Base-by-base conservation (phyloP, 2,888 invertebrate genomes). In the Sarcophaga variegata region DNA sequence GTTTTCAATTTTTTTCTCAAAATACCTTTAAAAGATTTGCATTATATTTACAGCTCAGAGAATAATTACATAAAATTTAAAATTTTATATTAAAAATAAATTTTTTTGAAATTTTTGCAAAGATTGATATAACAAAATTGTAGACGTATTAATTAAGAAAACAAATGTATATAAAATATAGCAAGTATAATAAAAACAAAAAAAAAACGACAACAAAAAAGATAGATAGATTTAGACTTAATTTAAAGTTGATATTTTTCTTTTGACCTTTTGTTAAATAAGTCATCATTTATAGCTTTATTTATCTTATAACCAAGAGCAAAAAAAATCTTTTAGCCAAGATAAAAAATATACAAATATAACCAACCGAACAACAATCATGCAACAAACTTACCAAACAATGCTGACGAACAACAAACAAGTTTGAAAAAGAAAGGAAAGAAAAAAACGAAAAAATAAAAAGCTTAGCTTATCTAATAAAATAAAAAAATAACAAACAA, bases 201-300 rank as follows among this genome's bases (percentile, higher is more conserved):
- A 20, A 0, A 63, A 63, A 54, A 4, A 63, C 67, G 63, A 63
- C 4, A 22, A 20, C 67, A n/a, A 20, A 37, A 69, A 47, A 69
- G 3, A 47, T 4, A 25, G 17, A 22, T n/a, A 20, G 6, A 25
- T 25, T 66, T 64, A 54, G 14, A 22, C 59, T 76, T 77, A 66
- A 47, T 78, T 72, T 81, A 62, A 47, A 78, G 25, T 76, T 69
- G 60, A 84, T 79, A 70, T 85, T 87, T 87, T 86, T 87, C 54
- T 78, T 64, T 79, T 82, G 87, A 87, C 82, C 87, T 87, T 87
- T 85, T 82, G 72, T 82, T 85, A 85, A 85, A 85, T 84, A 84
- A 83, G 54, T 14, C 4, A 5, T 54, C 17, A 54, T 5, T 14
- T 54, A 14, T 54, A 4, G 4, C 10, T 14, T 14, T 14, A 14